These are phyloP conservation scores for Sminthurides aquaticus DNA, from an alignment of 2,888 invertebrate genomes.

Conservation along the genomic window DNA sequence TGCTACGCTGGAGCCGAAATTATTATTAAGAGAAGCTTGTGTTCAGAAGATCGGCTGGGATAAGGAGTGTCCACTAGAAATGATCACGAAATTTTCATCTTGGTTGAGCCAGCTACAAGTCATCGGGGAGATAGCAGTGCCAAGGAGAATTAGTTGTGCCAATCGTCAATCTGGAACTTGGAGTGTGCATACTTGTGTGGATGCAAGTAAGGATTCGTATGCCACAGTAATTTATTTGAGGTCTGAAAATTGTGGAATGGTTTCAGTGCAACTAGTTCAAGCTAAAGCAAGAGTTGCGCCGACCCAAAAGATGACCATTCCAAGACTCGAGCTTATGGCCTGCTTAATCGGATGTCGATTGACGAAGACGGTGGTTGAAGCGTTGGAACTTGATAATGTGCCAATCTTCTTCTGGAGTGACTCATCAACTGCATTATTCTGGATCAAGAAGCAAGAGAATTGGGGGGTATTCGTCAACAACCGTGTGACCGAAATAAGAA, in stretches of 20 bases:
- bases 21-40: slow-evolving; percentile 29
- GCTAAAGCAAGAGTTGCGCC: slow-evolving; percentile 44
- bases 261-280: slow-evolving; percentile 16
- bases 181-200: slow-evolving; percentile 43
- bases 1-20: slow-evolving; percentile 5
- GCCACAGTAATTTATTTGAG: slow-evolving; percentile 43
- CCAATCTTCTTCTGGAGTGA: slow-evolving; percentile 12
- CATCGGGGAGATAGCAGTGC: slow-evolving; percentile 33
- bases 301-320: slow-evolving; percentile 39
- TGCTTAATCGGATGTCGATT: slow-evolving; percentile 42
- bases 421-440: slow-evolving; percentile 11
- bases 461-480: slow-evolving; percentile 16
- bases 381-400: not conserved
- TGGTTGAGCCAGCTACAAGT: slow-evolving; percentile 32
- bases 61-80: slow-evolving; percentile 15
- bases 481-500: slow-evolving; percentile 11
- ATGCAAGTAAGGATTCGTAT: slow-evolving; percentile 44
- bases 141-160: slow-evolving; percentile 27
- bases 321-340: slow-evolving; percentile 44
- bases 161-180: slow-evolving; percentile 12
- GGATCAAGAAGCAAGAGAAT: slow-evolving; percentile 7
- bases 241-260: slow-evolving; percentile 20
- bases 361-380: slow-evolving; percentile 14
- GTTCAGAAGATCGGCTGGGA: slow-evolving; percentile 25
- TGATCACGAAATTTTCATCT: slow-evolving; percentile 21